phyloP scores from a whole-genome alignment of 2,888 invertebrate genomes.

The Erebia ligea region DNA sequence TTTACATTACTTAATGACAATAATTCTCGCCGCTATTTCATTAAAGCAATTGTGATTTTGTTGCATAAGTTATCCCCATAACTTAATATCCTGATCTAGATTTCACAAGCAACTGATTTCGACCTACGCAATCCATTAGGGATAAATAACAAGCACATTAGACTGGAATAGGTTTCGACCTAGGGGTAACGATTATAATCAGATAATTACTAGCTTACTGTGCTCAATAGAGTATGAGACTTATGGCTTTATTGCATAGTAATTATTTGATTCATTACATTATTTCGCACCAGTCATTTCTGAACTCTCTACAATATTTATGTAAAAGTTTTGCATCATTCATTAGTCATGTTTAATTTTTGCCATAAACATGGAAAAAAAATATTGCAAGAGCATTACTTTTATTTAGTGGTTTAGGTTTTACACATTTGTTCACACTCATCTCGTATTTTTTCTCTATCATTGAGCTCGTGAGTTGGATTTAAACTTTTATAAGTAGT shows the following conservation, averaged over 20 bases:
- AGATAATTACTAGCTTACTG: neutral
- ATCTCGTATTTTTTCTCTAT: too few relatives aligned
- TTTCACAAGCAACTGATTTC: neutral
- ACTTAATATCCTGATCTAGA: neutral
- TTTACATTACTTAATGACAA: too few relatives aligned
- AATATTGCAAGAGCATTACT: too few relatives aligned
- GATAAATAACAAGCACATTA: slow-evolving; percentile 1
- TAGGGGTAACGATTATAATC: slow-evolving; percentile 4
- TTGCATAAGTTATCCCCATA: neutral
- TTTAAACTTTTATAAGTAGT: too few relatives aligned
- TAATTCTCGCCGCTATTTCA: too few relatives aligned
- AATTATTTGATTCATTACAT: neutral
- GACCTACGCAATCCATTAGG: neutral
- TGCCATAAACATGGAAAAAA: too few relatives aligned
- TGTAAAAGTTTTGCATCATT: too few relatives aligned
- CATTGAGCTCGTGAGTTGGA: too few relatives aligned
- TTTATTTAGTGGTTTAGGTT: too few relatives aligned
- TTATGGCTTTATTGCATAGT: neutral
- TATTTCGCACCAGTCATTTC: neutral
- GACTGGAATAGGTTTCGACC: neutral
- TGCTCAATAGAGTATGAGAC: neutral
- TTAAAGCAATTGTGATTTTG: neutral
- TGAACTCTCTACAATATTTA: too few relatives aligned
- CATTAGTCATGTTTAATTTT: too few relatives aligned
- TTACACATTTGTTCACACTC: too few relatives aligned